These are phyloP conservation scores for Gymnocephalus cernua DNA, from an alignment of 2,113 vertebrate genomes.

Conservation along the genomic window DNA sequence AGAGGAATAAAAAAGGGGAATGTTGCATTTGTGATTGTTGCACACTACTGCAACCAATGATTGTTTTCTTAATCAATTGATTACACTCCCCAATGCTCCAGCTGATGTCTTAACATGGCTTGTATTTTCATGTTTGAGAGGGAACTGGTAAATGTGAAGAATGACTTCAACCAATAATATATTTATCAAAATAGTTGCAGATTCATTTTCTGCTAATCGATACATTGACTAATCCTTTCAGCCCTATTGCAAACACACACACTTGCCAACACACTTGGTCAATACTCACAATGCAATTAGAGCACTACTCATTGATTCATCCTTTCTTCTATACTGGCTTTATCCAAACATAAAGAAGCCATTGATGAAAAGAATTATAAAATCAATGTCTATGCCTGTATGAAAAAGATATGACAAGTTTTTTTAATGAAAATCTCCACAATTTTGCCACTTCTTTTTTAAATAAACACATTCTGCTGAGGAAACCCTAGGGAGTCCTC, in stretches of 20 bases:
- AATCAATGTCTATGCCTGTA: not conserved
- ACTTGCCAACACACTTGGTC: not conserved
- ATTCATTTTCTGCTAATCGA: not conserved
- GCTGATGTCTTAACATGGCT: not conserved
- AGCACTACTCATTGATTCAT: not conserved
- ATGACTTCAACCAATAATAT: too few species aligned
- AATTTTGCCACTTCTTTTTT: not conserved
- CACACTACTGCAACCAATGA: not conserved
- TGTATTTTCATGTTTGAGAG: too few species aligned
- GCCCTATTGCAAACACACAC: not conserved
- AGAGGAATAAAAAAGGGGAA: not conserved
- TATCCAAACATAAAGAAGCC: not conserved
- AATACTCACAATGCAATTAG: slow-evolving; percentile 13
- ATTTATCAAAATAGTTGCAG: not conserved
- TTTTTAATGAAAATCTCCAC: not conserved
- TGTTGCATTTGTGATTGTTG: not conserved
- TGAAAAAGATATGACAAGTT: slow-evolving; percentile 8
- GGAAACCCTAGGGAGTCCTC: slow-evolving; percentile 27
- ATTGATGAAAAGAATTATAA: not conserved
- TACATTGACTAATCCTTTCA: not conserved
- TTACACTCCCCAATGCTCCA: not conserved
- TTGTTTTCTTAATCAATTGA: not conserved
- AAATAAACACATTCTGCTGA: slow-evolving; percentile 13
- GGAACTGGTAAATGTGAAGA: too few species aligned
- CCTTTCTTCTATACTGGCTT: not conserved